Percentiles rank a stretch among this genome's conserved stretches.
phyloP scores from a whole-genome alignment of 2,888 invertebrate genomes.

The Hydroisotoma schaefferi region DNA sequence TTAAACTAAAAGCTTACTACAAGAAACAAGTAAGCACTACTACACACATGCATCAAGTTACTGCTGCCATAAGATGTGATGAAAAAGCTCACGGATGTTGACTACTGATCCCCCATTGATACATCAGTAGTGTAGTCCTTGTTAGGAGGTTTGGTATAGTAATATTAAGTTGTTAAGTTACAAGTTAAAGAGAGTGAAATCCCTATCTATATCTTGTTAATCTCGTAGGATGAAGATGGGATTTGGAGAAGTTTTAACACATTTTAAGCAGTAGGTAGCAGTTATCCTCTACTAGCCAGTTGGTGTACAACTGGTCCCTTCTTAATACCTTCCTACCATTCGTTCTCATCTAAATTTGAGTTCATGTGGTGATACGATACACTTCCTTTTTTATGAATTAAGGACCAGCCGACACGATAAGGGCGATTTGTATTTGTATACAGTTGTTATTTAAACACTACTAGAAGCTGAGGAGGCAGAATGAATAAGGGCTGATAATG shows the following conservation, averaged over 20 bases:
- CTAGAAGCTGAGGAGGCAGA: neutral
- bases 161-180: neutral
- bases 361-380: too few relatives aligned
- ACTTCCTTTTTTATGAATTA: too few relatives aligned
- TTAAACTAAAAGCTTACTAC: too few relatives aligned
- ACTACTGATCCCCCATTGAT: neutral
- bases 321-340: too few relatives aligned
- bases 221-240: neutral
- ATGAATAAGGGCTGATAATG: too few relatives aligned
- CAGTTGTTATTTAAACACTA: neutral
- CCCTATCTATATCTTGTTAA: neutral
- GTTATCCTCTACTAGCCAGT: too few relatives aligned
- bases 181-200: neutral
- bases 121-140: neutral
- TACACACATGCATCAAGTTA: neutral
- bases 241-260: neutral
- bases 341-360: too few relatives aligned
- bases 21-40: too few relatives aligned
- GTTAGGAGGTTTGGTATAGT: neutral
- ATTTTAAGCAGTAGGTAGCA: neutral
- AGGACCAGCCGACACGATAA: too few relatives aligned
- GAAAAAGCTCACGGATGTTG: neutral
- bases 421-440: too few relatives aligned
- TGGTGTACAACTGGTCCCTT: too few relatives aligned
- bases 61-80: too few relatives aligned